phyloP scores from a whole-genome alignment of 2,797 vertebrate genomes.

The Coregonus ussuriensis region DNA sequence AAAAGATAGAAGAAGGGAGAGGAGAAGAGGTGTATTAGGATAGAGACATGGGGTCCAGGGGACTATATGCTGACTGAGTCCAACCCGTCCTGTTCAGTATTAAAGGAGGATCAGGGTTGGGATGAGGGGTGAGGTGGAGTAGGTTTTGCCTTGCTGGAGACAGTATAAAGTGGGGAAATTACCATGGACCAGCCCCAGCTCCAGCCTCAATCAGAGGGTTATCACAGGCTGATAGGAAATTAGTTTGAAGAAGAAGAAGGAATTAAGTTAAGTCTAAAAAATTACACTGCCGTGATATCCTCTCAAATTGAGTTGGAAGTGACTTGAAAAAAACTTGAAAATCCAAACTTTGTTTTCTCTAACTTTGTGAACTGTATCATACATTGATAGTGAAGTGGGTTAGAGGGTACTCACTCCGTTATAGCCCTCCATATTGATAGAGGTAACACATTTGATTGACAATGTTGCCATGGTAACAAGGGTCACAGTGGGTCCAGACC shows the following conservation, averaged over 20 bases:
- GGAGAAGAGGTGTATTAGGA: conserved; percentile 15
- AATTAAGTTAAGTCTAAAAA: conserved; percentile 59
- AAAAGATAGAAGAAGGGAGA: conserved; percentile 7
- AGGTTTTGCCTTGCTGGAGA: conserved; percentile 67
- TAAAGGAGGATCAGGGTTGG: conserved; percentile 54
- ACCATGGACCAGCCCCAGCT: conserved; percentile 65
- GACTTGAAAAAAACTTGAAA: conserved; percentile 28
- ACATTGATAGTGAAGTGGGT: background rate
- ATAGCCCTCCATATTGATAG: background rate
- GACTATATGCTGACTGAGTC: conserved; percentile 55
- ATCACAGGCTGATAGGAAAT: conserved; percentile 56
- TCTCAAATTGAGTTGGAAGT: conserved; percentile 25
- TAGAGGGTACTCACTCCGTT: background rate
- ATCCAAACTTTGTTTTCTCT: conserved; percentile 5
- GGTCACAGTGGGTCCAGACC: background rate
- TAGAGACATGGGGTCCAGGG: conserved; percentile 24
- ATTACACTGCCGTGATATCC: conserved; percentile 49
- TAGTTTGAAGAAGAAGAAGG: conserved; percentile 42
- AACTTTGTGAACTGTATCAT: conserved; percentile 12
- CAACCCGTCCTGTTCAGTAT: conserved; percentile 47
- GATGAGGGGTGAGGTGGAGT: conserved; percentile 64
- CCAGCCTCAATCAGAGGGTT: conserved; percentile 61
- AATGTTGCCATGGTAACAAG: background rate
- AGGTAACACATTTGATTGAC: background rate
- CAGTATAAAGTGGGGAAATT: conserved; percentile 67